Evolutionary conservation across 1,140 invertebrate genomes (phyloP), one percentile per base, ranked within the genome.

Genomic region (Drosophila dunni): DNA sequence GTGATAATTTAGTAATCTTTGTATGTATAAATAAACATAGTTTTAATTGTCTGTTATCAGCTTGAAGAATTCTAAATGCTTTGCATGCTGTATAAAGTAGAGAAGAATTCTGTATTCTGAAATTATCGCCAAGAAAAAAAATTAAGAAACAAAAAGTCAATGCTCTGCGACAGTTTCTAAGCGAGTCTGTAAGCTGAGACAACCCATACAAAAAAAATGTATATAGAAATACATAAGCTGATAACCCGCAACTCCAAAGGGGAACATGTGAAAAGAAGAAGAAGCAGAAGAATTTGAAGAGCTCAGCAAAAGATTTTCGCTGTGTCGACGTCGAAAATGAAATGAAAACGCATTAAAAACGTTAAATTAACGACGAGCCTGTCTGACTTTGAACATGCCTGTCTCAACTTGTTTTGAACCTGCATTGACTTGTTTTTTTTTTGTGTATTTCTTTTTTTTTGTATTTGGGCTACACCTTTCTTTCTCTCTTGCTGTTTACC

Each of bases 401-500:
- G 71, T 56, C 40, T 40, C 17, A 50, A 64, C 56, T 57, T 46
- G 24, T 61, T 51, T 67, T 40, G 57, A 76, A 48, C 53, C 29
- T 34, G 84, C 84, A 88, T 71, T 65, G 61, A 71, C 61, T 58
- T 38, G 53, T 60, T 64, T 45, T 13, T 38, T 69, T 3, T 68
- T 45, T 57, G 24, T 50, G 29, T 63, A 50, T 48, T 45, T 38
- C 33, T 46, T 33, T 72, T 48, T 81, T 48, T 40, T 64, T 29
- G 24, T 3, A 29, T 69, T 74, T 42, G 29, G 71, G 44, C 53
- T 73, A 60, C 61, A 62, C 61, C 75, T 78, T 70, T 79, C 62
- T 64, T 51, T 42, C 45, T 62, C 50, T n/a, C 53, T 44, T 77
- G 58, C 64, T 54, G 48, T 53, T 94, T 94, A 97, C 98, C 95